These are phyloP conservation scores for Cephus spinipes DNA, from an alignment of 2,888 invertebrate species.

Conservation along the genomic window DNA sequence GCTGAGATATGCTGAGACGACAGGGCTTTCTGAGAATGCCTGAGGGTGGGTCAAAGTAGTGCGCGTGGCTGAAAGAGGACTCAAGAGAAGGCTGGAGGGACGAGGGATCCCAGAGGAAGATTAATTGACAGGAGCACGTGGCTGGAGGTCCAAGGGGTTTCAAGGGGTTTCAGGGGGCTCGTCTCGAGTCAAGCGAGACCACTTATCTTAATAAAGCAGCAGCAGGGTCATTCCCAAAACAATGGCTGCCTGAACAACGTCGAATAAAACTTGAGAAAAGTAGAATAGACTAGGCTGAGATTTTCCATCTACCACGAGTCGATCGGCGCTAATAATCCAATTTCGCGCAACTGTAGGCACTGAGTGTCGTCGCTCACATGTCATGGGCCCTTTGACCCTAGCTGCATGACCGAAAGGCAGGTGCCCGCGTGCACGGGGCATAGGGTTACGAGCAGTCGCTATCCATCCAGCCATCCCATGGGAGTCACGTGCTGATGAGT, in stretches of 20 bases:
- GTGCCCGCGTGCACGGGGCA: not conserved
- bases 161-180: not conserved
- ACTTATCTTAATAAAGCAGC: constrained; percentile 24
- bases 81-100: not conserved
- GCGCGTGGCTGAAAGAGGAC: not conserved
- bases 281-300: too few relatives aligned
- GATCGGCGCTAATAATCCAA: constrained; percentile 16
- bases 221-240: constrained; percentile 17
- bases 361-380: constrained; percentile 14
- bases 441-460: not conserved
- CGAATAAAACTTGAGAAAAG: too few relatives aligned
- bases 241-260: constrained; percentile 6
- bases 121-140: constrained; percentile 24
- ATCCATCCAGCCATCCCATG: constrained; percentile 18
- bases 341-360: constrained; percentile 8
- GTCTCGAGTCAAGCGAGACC: constrained; percentile 20
- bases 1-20: too few relatives aligned
- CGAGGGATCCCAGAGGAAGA: constrained; percentile 23
- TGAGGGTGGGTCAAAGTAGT: too few relatives aligned
- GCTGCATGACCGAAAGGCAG: constrained; percentile 13
- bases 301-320: not conserved
- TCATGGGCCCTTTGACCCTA: constrained; percentile 29
- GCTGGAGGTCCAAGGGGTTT: constrained; percentile 9
- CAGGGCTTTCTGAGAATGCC: too few relatives aligned
- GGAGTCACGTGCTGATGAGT: constrained; percentile 28